phyloP scores from a whole-genome alignment of 2,888 invertebrate genomes.

The Antheraea yamamai region DNA sequence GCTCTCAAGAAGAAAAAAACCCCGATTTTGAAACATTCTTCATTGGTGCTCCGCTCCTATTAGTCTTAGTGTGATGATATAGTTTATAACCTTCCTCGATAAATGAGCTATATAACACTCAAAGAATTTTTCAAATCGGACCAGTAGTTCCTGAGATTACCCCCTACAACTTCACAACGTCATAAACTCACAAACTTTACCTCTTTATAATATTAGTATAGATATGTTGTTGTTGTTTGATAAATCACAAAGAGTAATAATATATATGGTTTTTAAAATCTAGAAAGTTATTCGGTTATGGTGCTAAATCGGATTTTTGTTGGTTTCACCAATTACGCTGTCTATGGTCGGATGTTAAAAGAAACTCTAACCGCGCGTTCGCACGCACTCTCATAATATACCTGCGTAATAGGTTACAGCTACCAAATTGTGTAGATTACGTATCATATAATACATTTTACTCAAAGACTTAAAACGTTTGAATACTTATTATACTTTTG shows the following conservation, averaged over 20 bases:
- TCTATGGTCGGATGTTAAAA: background rate
- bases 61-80: no score
- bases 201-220: background rate
- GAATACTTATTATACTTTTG: background rate
- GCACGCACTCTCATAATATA: background rate
- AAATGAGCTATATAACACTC: no score
- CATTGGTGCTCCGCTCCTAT: no score
- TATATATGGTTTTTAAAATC: background rate
- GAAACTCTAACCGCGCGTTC: background rate
- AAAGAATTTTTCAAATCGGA: no score
- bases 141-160: no score
- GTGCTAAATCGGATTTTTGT: conserved; percentile 10
- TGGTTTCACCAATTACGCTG: conserved; percentile 8
- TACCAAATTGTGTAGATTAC: background rate
- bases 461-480: background rate
- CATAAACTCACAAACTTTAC: no score
- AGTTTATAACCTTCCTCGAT: no score
- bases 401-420: background rate
- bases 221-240: background rate
- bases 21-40: no score
- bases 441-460: background rate
- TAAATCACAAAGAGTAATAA: background rate
- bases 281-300: conserved; percentile 11
- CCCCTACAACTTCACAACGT: no score
- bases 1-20: no score